Base-by-base conservation (phyloP, 1,140 invertebrate genomes). In the Polypedilum pembai region DNA sequence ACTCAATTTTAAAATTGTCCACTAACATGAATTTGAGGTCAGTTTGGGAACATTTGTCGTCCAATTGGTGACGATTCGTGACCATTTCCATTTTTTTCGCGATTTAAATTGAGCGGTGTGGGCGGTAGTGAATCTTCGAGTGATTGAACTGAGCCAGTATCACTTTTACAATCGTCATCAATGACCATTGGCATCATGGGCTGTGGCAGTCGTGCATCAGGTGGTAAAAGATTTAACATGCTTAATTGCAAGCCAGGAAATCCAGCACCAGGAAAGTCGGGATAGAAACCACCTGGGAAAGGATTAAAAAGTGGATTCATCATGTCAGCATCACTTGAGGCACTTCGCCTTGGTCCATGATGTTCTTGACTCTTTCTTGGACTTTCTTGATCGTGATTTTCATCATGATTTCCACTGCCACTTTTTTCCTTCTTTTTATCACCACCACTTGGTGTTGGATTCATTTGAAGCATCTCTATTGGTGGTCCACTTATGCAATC, bases 181-280 rank as follows among this genome's bases (percentile, higher is more conserved):
- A 86, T 85, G 73, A 74, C 82, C 76, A 76, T 83, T 84, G 82
- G 33, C 82, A 80, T 77, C 83, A 83, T 24, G 76, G 81, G 77
- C 85, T 87, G 76, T 85, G 82, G 80, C 3, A 69, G 65, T 85
- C 88, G 76, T 76, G 92, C 91, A 75, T 86, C 88, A 0, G 90
- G 91, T 8, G 91, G 91, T 76, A 93, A 79, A 41, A 93, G 83
- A 79, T 93, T 92, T 41, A 93, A 86, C 91, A 93, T 93, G 78
- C 89, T 92, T 2, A 93, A 86, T 15, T 91, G 91, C 77, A 94
- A 89, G 1, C 81, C 81, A 0, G 92, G 92, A 78, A 93, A 94
- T 4, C 90, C 89, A 0, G 88, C 65, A 10, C 84, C 82, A 2
- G 86, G 83, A 75, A 93, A 93, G 78, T 94, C 92, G 0, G 92